These are phyloP conservation scores for Carlito syrichta DNA, from an alignment of 2,113 vertebrate species.

Conservation along the genomic window DNA sequence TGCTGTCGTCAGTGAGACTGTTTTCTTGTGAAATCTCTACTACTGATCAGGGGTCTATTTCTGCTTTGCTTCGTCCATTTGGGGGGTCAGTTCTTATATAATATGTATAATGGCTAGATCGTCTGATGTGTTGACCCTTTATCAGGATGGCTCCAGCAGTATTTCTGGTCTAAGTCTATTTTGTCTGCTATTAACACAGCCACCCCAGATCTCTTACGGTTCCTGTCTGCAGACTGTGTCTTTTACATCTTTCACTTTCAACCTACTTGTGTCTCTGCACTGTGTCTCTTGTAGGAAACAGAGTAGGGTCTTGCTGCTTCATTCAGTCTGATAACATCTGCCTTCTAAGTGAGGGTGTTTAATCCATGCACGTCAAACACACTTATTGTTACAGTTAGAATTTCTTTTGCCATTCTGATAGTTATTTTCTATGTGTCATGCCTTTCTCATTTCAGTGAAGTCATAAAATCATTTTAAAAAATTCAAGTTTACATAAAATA, in stretches of 20 bases:
- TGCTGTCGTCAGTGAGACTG: neutral
- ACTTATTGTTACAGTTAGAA: neutral
- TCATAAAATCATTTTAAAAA: neutral
- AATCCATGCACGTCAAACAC: neutral
- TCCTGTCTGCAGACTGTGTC: neutral
- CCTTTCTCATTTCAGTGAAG: neutral
- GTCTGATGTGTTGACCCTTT: neutral
- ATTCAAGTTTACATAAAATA: neutral
- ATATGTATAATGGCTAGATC: neutral
- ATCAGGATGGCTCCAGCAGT: neutral
- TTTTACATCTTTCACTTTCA: neutral
- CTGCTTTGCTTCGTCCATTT: neutral
- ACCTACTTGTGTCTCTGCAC: neutral
- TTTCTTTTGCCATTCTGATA: neutral
- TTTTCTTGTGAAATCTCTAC: neutral
- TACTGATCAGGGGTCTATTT: neutral
- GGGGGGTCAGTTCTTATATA: neutral
- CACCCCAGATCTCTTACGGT: neutral
- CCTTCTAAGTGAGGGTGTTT: neutral
- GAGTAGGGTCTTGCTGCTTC: neutral
- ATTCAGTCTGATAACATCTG: neutral
- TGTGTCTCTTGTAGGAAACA: neutral
- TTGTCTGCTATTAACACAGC: neutral
- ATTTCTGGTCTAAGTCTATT: neutral
- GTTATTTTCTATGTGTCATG: neutral